Percentiles rank a stretch among this genome's conserved stretches.
Conservation (phyloP, 2,888 invertebrate species). For the Thalpophila matura region DNA sequence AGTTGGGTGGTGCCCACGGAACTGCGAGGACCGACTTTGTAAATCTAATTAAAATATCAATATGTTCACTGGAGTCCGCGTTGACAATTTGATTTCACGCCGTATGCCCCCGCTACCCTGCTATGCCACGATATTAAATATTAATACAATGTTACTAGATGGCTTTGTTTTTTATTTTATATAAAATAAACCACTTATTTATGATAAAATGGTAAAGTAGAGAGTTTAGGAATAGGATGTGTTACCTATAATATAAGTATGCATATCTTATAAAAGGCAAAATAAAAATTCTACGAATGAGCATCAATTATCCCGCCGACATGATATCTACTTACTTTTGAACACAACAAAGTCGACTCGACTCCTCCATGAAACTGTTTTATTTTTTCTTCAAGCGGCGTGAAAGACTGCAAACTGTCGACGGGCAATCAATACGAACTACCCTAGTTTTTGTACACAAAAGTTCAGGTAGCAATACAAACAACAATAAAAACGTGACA, state of each 20-base stretch:
- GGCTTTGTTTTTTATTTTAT: slow-evolving; percentile 46
- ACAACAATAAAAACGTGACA: slow-evolving; percentile 88
- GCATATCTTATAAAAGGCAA: too few relatives aligned
- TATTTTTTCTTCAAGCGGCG: slow-evolving; percentile 73
- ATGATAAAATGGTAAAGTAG: not conserved
- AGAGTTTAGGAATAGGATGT: not conserved
- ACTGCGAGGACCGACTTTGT: slow-evolving; percentile 85
- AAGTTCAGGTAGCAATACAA: slow-evolving; percentile 88
- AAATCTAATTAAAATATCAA: slow-evolving; percentile 91
- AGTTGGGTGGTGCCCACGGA: slow-evolving; percentile 87
- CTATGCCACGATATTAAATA: slow-evolving; percentile 60
- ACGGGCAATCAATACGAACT: slow-evolving; percentile 74
- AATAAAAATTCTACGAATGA: slow-evolving; percentile 75
- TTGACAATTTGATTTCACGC: slow-evolving; percentile 90
- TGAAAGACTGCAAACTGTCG: slow-evolving; percentile 77
- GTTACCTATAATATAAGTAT: not conserved
- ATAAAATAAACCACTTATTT: slow-evolving; percentile 10
- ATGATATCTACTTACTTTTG: slow-evolving; percentile 76
- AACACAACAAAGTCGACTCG: slow-evolving; percentile 84
- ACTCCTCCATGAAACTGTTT: slow-evolving; percentile 80
- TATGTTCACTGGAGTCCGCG: slow-evolving; percentile 87
- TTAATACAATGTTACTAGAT: slow-evolving; percentile 60
- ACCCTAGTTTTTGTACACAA: slow-evolving; percentile 77
- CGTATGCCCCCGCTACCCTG: slow-evolving; percentile 67
- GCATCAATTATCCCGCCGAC: slow-evolving; percentile 77